phyloP scores from a whole-genome alignment of 2,888 invertebrate species.

The Dicyrtoma fusca region DNA sequence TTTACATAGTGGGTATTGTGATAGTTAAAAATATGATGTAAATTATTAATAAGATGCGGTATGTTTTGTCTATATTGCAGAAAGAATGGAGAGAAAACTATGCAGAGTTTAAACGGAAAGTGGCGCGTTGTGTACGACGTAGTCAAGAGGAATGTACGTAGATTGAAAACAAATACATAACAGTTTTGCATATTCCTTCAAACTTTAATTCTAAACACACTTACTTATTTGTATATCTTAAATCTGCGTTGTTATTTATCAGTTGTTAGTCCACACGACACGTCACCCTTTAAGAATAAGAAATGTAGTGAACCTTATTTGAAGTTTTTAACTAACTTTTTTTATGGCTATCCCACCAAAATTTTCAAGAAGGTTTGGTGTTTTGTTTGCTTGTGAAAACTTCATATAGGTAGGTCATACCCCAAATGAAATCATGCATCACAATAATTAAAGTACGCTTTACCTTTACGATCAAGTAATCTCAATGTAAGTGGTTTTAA shows the following conservation, averaged over 20 bases:
- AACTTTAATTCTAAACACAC: slow-evolving; percentile 19
- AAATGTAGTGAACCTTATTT: too few species aligned
- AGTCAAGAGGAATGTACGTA: slow-evolving; percentile 98
- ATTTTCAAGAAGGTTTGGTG: not conserved
- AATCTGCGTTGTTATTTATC: not conserved
- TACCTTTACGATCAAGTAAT: too few species aligned
- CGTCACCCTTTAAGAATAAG: too few species aligned
- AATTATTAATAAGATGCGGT: not conserved
- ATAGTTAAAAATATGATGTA: not conserved
- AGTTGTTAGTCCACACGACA: not conserved
- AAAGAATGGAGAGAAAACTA: slow-evolving; percentile 99
- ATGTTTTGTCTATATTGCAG: slow-evolving; percentile 62
- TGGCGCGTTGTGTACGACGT: slow-evolving; percentile 95
- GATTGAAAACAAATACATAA: slow-evolving; percentile 18
- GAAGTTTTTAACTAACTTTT: too few species aligned
- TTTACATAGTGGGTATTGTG: too few species aligned
- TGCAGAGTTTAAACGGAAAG: slow-evolving; percentile 96
- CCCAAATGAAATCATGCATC: too few species aligned
- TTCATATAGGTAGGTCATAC: too few species aligned
- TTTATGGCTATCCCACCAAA: not conserved
- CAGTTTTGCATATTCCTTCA: slow-evolving; percentile 13
- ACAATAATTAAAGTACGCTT: too few species aligned
- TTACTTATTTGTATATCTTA: slow-evolving; percentile 22
- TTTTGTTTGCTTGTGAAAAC: too few species aligned
- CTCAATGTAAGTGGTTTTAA: too few species aligned